Percentiles rank a stretch among this genome's conserved stretches.
Evolutionary conservation across 2,113 vertebrate species (phyloP).

Genomic region (Polypterus senegalus): DNA sequence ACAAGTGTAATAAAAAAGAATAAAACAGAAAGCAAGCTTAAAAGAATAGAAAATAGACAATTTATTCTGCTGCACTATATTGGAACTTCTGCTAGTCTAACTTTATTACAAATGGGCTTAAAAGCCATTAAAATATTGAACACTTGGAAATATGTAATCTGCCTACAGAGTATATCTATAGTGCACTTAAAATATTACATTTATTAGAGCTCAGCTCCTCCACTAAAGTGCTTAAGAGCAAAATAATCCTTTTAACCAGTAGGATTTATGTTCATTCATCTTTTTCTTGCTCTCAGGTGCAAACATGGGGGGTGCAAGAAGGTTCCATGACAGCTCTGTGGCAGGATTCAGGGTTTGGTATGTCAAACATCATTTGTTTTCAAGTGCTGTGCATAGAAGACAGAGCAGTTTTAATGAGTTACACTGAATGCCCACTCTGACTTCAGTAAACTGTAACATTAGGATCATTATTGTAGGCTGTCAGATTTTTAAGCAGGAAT

Average conservation of each 20-base stretch:
- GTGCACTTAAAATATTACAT: background rate
- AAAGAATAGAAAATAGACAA: no score
- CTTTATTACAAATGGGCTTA: no score
- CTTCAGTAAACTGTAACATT: background rate
- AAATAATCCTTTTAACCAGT: background rate
- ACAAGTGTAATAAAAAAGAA: no score
- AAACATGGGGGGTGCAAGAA: background rate
- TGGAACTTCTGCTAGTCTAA: no score
- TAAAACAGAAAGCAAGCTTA: no score
- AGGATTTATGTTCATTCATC: background rate
- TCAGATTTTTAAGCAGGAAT: background rate
- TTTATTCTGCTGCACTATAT: no score
- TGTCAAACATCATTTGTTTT: no score
- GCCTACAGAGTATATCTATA: background rate
- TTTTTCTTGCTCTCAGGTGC: background rate
- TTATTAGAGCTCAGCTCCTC: background rate
- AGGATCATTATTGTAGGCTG: background rate
- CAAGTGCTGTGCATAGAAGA: no score
- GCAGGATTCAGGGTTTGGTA: background rate
- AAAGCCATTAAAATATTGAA: no score
- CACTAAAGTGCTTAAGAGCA: background rate
- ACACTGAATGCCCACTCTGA: background rate
- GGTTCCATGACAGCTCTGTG: background rate
- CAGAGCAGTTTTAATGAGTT: no score
- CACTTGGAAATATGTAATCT: no score